Conservation (phyloP, 2,113 vertebrate genomes). For the Toxotes jaculatrix region DNA sequence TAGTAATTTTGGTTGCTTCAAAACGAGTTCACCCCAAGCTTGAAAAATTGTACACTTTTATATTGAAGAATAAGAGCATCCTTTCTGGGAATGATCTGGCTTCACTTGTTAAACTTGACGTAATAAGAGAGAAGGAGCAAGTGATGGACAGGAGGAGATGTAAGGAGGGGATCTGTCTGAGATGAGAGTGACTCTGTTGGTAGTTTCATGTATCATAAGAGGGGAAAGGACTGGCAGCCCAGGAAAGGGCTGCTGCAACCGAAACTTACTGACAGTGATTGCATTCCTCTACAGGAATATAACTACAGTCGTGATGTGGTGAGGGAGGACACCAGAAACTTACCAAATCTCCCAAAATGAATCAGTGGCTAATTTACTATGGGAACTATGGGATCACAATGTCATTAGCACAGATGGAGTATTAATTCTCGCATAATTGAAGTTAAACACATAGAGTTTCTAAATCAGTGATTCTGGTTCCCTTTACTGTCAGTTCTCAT, state of each 20-base stretch:
- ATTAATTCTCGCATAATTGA: neutral
- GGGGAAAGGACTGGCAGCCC: neutral
- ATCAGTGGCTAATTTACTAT: neutral
- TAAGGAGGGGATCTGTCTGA: neutral
- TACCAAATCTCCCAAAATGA: neutral
- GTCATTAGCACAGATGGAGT: neutral
- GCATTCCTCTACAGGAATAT: conserved; percentile 12
- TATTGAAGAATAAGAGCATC: neutral
- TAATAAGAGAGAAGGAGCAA: neutral
- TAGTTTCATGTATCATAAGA: conserved; percentile 23
- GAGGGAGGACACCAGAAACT: neutral
- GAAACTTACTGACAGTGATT: conserved; percentile 4
- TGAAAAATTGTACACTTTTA: neutral
- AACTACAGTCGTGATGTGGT: neutral
- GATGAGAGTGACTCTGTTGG: conserved; percentile 27
- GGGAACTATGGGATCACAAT: neutral
- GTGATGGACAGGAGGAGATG: neutral
- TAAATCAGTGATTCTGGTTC: neutral
- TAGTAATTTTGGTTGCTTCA: fast-evolving
- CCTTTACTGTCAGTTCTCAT: neutral
- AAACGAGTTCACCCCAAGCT: fast-evolving
- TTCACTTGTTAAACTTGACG: conserved; percentile 29
- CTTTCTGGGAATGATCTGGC: neutral
- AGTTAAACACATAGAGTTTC: neutral
- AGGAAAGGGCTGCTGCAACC: neutral